Conservation (phyloP, 2,113 vertebrate genomes). For the Neodon shergylaensis region DNA sequence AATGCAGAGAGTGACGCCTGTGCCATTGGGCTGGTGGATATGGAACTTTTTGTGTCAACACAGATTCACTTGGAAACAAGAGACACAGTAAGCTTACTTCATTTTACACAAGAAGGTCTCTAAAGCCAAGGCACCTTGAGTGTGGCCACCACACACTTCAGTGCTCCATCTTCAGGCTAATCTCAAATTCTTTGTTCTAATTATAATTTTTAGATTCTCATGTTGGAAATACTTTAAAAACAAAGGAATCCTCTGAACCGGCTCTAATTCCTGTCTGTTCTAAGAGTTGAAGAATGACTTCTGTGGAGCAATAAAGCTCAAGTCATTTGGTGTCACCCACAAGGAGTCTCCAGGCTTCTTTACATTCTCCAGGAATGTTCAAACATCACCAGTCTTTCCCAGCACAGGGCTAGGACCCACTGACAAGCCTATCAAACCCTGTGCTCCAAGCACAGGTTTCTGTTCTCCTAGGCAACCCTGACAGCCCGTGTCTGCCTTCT, state of each 20-base stretch:
- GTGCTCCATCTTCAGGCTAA: neutral
- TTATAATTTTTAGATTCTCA: neutral
- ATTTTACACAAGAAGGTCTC: neutral
- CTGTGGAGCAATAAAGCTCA: neutral
- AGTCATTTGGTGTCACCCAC: neutral
- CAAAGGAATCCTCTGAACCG: neutral
- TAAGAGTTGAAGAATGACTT: neutral
- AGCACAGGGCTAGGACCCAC: neutral
- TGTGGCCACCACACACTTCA: rapidly evolving
- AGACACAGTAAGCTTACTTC: neutral
- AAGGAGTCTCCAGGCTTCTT: neutral
- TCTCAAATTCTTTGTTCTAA: neutral
- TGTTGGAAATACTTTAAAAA: neutral
- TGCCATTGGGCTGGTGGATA: too few species aligned
- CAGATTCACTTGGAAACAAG: neutral
- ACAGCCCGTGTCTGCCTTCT: neutral
- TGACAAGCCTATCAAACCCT: neutral
- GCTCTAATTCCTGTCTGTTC: neutral
- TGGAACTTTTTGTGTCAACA: neutral
- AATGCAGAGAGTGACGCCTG: neutral
- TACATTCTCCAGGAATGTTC: neutral
- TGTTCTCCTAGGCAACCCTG: neutral
- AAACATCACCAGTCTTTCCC: neutral
- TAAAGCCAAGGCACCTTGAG: rapidly evolving
- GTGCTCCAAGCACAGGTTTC: neutral